These are phyloP conservation scores for Drosophila melanogaster DNA, from an alignment of 1,140 invertebrate genomes.

Conservation along the genomic window Release_6_plus_ISO1_MT NT_037436.4:1002501-1003000, in stretches of 20 bases:
- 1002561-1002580: slow-evolving; percentile 48
- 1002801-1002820: not conserved
- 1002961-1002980: slow-evolving; percentile 54
- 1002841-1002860: slow-evolving; percentile 13
- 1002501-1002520: slow-evolving; percentile 30
- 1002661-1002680: slow-evolving; percentile 40
- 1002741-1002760: slow-evolving; percentile 60
- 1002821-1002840: slow-evolving; percentile 7
- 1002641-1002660: slow-evolving; percentile 69
- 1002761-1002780: slow-evolving; percentile 81
- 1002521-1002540: slow-evolving; percentile 30
- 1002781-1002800: slow-evolving; percentile 65
- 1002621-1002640: slow-evolving; percentile 73
- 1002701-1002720: slow-evolving; percentile 6
- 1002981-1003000: slow-evolving; percentile 46
- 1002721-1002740: slow-evolving; percentile 20
- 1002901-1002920: slow-evolving; percentile 60
- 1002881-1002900: slow-evolving; percentile 74
- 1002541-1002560: slow-evolving; percentile 42
- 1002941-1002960: slow-evolving; percentile 76
- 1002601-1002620: slow-evolving; percentile 23
- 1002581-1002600: slow-evolving; percentile 39
- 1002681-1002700: slow-evolving; percentile 14
- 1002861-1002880: slow-evolving; percentile 76
- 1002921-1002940: slow-evolving; percentile 35